phyloP scores from a whole-genome alignment of 2,113 vertebrate genomes.

The Oncorhynchus masou region DNA sequence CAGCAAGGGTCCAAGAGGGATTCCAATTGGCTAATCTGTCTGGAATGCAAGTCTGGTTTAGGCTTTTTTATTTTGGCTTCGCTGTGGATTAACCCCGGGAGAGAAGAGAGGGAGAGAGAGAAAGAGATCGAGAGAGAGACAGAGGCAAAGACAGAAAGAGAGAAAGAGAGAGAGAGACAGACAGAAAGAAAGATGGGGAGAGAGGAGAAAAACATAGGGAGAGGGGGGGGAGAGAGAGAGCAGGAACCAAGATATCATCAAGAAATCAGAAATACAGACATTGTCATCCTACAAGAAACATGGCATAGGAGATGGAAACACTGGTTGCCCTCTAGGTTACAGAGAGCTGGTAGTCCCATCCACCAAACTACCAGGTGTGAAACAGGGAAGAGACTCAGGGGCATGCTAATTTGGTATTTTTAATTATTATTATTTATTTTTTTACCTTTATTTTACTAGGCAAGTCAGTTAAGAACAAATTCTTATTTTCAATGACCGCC shows the following conservation, averaged over 20 bases:
- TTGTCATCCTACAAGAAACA: no score
- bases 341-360: no score
- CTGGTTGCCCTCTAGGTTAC: no score
- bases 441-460: no score
- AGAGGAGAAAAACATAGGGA: background rate
- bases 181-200: background rate
- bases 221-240: no score
- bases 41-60: conserved; percentile 64
- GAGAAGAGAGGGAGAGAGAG: background rate
- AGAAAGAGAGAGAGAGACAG: conserved; percentile 1
- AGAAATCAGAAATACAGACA: no score
- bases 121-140: background rate
- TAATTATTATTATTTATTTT: no score
- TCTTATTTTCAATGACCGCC: no score
- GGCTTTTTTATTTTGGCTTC: conserved; percentile 22
- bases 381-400: no score
- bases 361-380: no score
- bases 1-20: conserved; percentile 38
- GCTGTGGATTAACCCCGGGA: background rate
- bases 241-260: background rate
- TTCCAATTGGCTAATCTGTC: conserved; percentile 66
- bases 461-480: no score
- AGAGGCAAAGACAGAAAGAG: background rate
- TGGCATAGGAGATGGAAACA: rapidly evolving
- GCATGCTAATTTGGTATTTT: no score